Base-by-base conservation (phyloP, 2,113 vertebrate species). In the Colius striatus region DNA sequence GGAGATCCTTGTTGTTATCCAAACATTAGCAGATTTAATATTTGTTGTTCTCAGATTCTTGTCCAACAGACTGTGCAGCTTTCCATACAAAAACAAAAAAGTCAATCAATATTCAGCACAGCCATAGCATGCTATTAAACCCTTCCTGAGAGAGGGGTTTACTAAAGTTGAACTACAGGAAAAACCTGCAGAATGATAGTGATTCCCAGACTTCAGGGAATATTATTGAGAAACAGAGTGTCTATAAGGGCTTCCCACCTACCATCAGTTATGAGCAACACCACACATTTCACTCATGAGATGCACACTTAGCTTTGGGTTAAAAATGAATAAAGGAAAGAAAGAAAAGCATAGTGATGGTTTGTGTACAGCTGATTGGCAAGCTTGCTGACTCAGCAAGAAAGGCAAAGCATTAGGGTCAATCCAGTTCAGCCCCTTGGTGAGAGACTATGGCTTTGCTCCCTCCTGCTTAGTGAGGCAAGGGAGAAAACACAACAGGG, bases 91-190 rank as follows among this genome's bases (percentile, higher is more conserved):
- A 62, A 32, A 84, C 74, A 60, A 43, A 87, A 85, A 61, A 9
- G 6, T 32, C 5, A 2, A 85, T 87, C 58, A 47, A 25, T 91
- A 81, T 63, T 63, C 34, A 87, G 73, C 51, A 26, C 14, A 74
- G 72, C 23, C 76, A 63, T 17, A 5, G 57, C 58, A 20, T 16
- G 66, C 62, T 81, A 41, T 57, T 80, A 84, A 94, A 77, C 92
- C 83, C 61, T 85, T 36, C 71, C 68, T 2, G 5, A 63, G 67
- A 88, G 70, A 45, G 73, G 47, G 26, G 67, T 89, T 86, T 62
- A 74, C 66, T 80, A 45, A 89, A 73, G 74, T 4, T 83, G 89
- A 91, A 95, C 94, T 82, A 87, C 66, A 91, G 78, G 54, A 68
- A 92, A 79, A 89, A 13, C n/a, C 53, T 38, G 38, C 32, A 77